Percentiles rank a stretch among this genome's conserved stretches.
phyloP scores from a whole-genome alignment of 2,888 invertebrate species.

The Lasioglossum figueresi region DNA sequence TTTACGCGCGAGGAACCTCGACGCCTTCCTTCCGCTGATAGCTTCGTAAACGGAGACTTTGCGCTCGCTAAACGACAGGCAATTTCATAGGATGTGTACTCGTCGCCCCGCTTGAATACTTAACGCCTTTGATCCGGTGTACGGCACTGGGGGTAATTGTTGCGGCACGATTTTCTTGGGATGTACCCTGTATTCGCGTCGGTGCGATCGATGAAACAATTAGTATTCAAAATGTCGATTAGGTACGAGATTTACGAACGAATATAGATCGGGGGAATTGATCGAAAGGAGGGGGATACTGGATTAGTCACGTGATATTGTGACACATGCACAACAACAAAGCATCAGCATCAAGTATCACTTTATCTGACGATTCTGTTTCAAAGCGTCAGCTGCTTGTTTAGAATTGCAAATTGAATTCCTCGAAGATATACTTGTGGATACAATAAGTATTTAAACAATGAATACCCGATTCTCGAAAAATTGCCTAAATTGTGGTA shows the following conservation, averaged over 20 bases:
- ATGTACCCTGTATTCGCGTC: neutral
- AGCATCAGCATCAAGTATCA: no score
- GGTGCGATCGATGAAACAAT: no score
- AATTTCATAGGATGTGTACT: neutral
- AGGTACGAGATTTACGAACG: neutral
- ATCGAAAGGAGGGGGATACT: no score
- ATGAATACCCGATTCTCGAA: neutral
- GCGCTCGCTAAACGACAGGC: neutral
- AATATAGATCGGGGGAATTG: no score
- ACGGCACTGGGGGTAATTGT: neutral
- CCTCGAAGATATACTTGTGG: neutral
- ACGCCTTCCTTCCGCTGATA: neutral
- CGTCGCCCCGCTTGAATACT: neutral
- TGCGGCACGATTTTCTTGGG: no score
- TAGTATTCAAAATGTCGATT: neutral
- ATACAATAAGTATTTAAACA: neutral
- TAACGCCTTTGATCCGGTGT: neutral
- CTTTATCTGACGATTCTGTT: no score
- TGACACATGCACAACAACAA: no score
- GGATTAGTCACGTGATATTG: no score
- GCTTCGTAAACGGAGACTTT: neutral
- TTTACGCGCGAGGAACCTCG: constrained; percentile 22
- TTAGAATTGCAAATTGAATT: neutral
- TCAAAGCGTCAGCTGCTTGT: neutral
- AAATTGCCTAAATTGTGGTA: neutral